Conservation (phyloP, 1,140 invertebrate species). For the Eulimnadia texana region DNA sequence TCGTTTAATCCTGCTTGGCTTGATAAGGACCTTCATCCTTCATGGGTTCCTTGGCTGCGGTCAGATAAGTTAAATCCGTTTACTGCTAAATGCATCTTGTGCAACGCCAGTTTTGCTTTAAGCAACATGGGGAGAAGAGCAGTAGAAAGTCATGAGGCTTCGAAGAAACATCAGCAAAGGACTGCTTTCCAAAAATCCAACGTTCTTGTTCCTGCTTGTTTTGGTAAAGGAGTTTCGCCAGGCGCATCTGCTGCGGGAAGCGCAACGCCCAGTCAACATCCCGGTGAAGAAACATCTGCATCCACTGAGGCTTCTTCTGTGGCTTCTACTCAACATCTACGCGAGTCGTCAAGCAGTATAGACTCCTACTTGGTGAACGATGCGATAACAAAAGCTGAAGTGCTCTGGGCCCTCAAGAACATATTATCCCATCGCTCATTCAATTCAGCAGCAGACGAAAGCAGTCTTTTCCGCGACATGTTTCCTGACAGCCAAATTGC, state of each 20-base stretch:
- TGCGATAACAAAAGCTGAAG: not conserved
- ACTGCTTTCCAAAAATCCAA: not conserved
- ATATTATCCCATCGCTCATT: not conserved
- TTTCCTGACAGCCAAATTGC: constrained; percentile 3
- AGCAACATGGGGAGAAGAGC: not conserved
- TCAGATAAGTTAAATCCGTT: not conserved
- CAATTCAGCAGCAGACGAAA: not conserved
- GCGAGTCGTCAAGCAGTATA: not conserved
- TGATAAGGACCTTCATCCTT: not conserved
- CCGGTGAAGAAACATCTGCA: not conserved
- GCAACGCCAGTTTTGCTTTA: not conserved
- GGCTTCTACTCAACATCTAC: not conserved
- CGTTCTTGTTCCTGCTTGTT: not conserved
- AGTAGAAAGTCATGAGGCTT: not conserved
- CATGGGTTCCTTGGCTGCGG: not conserved
- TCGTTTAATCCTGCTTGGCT: not conserved
- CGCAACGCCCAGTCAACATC: not conserved
- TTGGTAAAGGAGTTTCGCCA: not conserved
- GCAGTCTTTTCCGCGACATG: not conserved
- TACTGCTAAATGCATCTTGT: not conserved
- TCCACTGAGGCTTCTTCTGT: not conserved
- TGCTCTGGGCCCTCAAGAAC: not conserved
- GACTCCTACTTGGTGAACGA: not conserved
- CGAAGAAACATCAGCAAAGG: not conserved
- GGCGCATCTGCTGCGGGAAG: not conserved